Evolutionary conservation across 1,140 invertebrate genomes (phyloP), one percentile per base, ranked within the genome.

Genomic region (Drosophila pseudoananassae): DNA sequence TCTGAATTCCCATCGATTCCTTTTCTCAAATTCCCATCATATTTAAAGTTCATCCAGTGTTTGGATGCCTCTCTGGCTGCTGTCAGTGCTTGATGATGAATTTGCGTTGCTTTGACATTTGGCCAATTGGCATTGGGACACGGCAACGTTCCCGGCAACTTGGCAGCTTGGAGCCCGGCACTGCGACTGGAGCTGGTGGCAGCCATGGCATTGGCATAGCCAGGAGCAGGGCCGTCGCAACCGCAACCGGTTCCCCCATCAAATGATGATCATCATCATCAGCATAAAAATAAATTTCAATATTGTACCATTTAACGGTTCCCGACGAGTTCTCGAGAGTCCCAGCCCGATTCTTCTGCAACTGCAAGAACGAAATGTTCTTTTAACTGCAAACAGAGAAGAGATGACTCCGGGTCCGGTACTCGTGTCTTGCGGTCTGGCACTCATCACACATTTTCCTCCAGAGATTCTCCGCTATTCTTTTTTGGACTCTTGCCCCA

Each of bases 271-370:
- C 57, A 73, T 65, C 56, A 61, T 57, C 56, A 52, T 75, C 64
- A 64, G 70, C 78, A 80, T 83, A 80, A 83, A 82, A 88, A 78
- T 74, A 88, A 88, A 87, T 79, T 76, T 81, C 77, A 79, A 81
- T 79, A 88, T 88, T 88, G 83, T 82, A 80, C 68, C 69, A 88
- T 79, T 88, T 88, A 88, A 88, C 83, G 83, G 83, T 79, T 77
- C 57, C 54, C 43, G 14, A 46, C 49, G 56, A 64, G 51, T 53
- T 49, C 50, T 61, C 52, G 10, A 60, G 17, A 58, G 17, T 12
- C 54, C 29, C 17, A 29, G 10, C 9, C 43, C 15, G 12, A 8
- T 17, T 49, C 47, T 49, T 14, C 12, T 38, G 17, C 31, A 46
- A 33, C 27, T 70, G 43, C 31, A 47, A n/a, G 43, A 43, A 43